Evolutionary conservation across 2,113 vertebrate genomes (phyloP), one percentile per base, ranked within the genome.

Genomic region (Pangasianodon hypophthalmus): DNA sequence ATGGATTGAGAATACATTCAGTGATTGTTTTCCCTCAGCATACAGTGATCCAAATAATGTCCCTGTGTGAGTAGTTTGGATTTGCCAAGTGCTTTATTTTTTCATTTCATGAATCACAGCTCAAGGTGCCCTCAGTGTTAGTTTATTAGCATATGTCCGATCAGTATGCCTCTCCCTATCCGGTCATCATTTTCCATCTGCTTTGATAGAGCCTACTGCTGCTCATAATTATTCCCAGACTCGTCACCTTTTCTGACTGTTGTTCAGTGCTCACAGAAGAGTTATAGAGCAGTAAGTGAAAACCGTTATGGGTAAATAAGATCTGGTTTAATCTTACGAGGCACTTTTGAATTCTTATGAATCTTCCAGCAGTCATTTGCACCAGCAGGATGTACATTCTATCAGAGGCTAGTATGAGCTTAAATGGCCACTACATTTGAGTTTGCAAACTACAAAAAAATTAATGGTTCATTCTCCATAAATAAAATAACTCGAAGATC

Each of bases 1-100:
- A 94, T 94, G 90, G 92, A 77, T 81, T 92, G 93, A 93, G 91
- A 95, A 95, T 94, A 93, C 94, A 91, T 90, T 93, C 93, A 90
- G 37, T 56, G 46, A 77, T 75, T 89, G 80, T 91, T 90, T 54
- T 58, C 8, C 29, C 26, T 58, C 18, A 29, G 19, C 58, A 37
- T 77, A 58, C 79, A 84, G 71, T 71, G 90, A 92, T 92, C 88
- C 81, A 87, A 93, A 90, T 92, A 93, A 94, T 50, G 56, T 54
- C 77, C 64, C 69, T 52, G 62, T 88, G 37, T 26, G 54, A 87
- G 37, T 41, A 24, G 54, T 75, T 37, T 64, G 1, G 52, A n/a
- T 84, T 83, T 71, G 37, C 58, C 81, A n/a, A 29, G n/a, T 60
- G 80, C 62, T 64, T 67, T 58, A n/a, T 21, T 84, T 37, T 26